Percentiles rank a stretch among this genome's conserved stretches.
Conservation (phyloP, 2,113 vertebrate species). For the Argyrosomus japonicus region DNA sequence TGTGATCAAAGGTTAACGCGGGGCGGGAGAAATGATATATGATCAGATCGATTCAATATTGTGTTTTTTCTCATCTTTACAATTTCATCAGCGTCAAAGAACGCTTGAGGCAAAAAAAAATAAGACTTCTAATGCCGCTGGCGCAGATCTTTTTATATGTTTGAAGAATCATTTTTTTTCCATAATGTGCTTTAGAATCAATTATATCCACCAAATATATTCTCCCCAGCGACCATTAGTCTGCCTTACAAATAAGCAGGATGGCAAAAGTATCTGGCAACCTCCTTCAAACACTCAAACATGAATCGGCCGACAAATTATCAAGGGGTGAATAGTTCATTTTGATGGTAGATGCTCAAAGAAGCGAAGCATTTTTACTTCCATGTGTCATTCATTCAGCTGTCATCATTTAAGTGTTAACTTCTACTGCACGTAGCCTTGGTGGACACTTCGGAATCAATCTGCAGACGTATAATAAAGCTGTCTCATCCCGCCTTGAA, state of each 20-base stretch:
- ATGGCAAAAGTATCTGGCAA: neutral
- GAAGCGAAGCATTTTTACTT: neutral
- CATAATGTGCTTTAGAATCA: slow-evolving; percentile 12
- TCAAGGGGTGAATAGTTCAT: neutral
- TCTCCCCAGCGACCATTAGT: neutral
- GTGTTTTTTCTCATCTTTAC: slow-evolving; percentile 45
- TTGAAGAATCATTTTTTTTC: neutral
- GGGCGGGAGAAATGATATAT: neutral
- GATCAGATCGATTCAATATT: slow-evolving; percentile 47
- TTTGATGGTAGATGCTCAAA: slow-evolving; percentile 5
- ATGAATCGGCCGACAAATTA: neutral
- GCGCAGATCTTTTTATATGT: slow-evolving; percentile 3
- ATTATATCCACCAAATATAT: neutral
- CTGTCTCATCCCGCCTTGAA: slow-evolving; percentile 32
- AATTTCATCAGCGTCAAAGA: slow-evolving; percentile 36
- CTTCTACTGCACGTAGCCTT: neutral
- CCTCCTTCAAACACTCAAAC: neutral
- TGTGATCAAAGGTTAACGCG: slow-evolving; percentile 54
- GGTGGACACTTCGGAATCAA: slow-evolving; percentile 45
- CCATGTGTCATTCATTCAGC: neutral
- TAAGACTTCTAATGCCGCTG: slow-evolving; percentile 9
- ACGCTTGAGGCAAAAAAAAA: slow-evolving; percentile 33
- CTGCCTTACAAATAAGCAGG: neutral
- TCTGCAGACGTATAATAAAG: slow-evolving; percentile 43
- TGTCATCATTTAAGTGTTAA: slow-evolving; percentile 20